Evolutionary conservation across 2,888 invertebrate genomes (phyloP), one percentile per base, ranked within the genome.

Genomic region (Agrochola circellaris): DNA sequence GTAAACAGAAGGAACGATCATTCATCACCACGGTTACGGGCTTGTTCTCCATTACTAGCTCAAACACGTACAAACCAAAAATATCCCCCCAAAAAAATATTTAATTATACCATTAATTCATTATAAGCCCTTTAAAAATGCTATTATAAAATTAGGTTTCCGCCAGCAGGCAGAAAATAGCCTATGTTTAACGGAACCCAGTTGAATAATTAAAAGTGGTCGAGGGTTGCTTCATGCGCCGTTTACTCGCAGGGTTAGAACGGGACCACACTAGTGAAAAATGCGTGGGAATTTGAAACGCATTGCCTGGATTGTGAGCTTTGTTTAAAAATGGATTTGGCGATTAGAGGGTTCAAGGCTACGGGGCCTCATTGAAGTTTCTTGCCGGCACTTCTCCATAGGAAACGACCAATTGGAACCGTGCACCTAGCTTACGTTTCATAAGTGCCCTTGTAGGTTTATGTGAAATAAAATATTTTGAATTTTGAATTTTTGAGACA

Each of bases 141-240:
- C 60, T 79, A 75, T 85, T 79, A 79, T 82, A 82, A 81, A 87
- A 88, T 88, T 82, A 82, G 79, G 77, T 78, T 81, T 85, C 85
- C 82, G 66, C 62, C 65, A 51, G 62, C 60, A 58, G 66, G 60
- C 64, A 66, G 77, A 88, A 90, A 86, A 89, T 82, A 87, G 83
- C 78, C 73, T 58, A 73, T 77, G 84, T 89, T 89, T 87, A 86
- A 87, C 77, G 82, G 71, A 81, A 81, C 82, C 82, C 82, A 69
- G 81, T 72, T 90, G 86, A 90, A 90, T 91, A 91, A 90, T 91
- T 90, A 90, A 91, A 83, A 82, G 69, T 83, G 83, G 88, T 89
- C 60, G 81, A 80, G 73, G 84, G 84, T 82, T 68, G 54, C 38
- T 70, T 82, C 82, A 87, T 86, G 89, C 85, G 73, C 87, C 87